Evolutionary conservation across 2,888 invertebrate species (phyloP), one percentile per base, ranked within the genome.

Genomic region (Trichopoda pennipes): DNA sequence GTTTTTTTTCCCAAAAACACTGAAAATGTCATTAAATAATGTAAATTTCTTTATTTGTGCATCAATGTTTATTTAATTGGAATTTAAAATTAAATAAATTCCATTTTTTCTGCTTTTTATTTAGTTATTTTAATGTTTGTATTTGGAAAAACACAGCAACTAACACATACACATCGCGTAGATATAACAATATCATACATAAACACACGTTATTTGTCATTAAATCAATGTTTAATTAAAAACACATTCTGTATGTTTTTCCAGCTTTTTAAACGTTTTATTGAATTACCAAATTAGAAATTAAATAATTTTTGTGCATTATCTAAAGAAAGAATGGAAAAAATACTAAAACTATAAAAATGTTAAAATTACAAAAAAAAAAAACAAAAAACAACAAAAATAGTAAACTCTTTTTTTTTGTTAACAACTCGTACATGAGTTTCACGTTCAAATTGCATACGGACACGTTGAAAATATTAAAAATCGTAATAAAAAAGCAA

Each of bases 251-350:
- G 19, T 56, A 42, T 38, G 10, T 51, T 66, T 75, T 75, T 23
- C 19, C 21, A 2, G 7, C 51, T 53, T 64, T 75, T 66, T 56
- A 60, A 66, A 19, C 19, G 32, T 75, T 75, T 80, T 73, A 69
- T 77, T 69, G 77, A 73, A 69, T 77, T 64, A 81, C 77, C 73
- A 63, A 77, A 75, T 58, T 69, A 69, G 44, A 76, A 81, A 53
- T 76, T 70, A 70, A 64, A 75, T 58, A 80, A 74, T 58, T 28
- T 60, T 53, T 47, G 1, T 28, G 7, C 28, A 2, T 2, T 28
- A 4, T 28, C 6, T 28, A 28, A 58, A 72, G 58, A 55, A 76
- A 7, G 44, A 44, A 44, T 14, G 51, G 61, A 75, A 66, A 80
- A 76, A 76, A 32, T 49, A 55, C 53, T 66, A 64, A 70, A 66